phyloP scores from a whole-genome alignment of 2,888 invertebrate genomes.

The Malachius bipustulatus region DNA sequence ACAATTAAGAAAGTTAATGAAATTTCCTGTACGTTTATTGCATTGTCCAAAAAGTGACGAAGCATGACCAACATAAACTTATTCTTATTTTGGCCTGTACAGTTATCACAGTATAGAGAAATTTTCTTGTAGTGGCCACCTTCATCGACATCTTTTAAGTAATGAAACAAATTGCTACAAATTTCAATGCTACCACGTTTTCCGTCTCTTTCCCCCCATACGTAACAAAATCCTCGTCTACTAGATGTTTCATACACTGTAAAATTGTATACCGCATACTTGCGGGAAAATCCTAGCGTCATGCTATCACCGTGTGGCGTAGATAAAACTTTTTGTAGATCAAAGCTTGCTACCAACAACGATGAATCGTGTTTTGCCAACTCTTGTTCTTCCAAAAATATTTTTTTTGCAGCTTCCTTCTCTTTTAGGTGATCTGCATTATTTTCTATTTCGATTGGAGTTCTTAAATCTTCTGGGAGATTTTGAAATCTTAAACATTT shows the following conservation, averaged over 20 bases:
- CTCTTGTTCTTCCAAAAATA: conserved; percentile 9
- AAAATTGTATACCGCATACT: conserved; percentile 21
- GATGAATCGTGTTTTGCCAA: conserved; percentile 4
- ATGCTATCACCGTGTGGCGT: conserved; percentile 18
- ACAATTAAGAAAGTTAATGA: conserved; percentile 25
- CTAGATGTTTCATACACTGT: conserved; percentile 19
- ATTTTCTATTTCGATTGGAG: no score
- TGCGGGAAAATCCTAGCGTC: conserved; percentile 18
- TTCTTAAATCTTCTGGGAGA: no score
- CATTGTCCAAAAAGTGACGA: conserved; percentile 17
- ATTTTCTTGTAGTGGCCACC: conserved; percentile 10
- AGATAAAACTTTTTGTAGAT: no score
- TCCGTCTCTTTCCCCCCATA: no score
- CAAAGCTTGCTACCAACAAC: conserved; percentile 15
- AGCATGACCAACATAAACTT: conserved; percentile 13
- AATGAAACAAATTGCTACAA: no score
- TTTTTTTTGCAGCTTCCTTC: no score
- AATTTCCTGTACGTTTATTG: conserved; percentile 17
- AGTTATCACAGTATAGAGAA: conserved; percentile 14
- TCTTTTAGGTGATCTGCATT: no score
- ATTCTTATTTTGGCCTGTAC: no score
- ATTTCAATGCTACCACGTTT: no score
- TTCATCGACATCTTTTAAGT: no score
- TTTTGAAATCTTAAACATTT: no score
- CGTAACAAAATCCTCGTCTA: no score